Evolutionary conservation across 2,888 invertebrate genomes (phyloP).

Genomic region (Platycnemis pennipes): DNA sequence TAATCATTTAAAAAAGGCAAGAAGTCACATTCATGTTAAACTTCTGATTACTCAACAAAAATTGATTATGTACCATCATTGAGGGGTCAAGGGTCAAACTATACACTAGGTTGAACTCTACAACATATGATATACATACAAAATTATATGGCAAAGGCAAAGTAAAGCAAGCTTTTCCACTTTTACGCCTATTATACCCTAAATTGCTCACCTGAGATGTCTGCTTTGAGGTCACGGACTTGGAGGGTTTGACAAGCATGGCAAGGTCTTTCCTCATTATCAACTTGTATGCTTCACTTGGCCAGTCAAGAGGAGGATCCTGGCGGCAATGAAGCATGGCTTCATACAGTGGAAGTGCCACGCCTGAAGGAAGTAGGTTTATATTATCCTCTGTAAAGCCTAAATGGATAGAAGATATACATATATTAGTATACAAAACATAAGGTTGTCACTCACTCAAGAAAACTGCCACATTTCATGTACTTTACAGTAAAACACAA

Average conservation of each 20-base stretch:
- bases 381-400: conserved; percentile 86
- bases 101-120: too few species aligned
- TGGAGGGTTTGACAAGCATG: conserved; percentile 74
- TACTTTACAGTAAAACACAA: too few species aligned
- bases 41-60: too few species aligned
- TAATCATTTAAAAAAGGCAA: too few species aligned
- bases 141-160: too few species aligned
- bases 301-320: conserved; percentile 88
- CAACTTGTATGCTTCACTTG: conserved; percentile 85
- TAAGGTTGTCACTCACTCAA: too few species aligned
- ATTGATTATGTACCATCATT: too few species aligned
- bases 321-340: conserved; percentile 86
- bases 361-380: conserved; percentile 86
- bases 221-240: conserved; percentile 24
- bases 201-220: conserved; percentile 18
- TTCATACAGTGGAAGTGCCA: conserved; percentile 86
- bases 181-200: background rate
- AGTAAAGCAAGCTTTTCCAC: background rate
- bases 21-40: too few species aligned
- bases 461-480: too few species aligned
- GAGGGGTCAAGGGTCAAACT: too few species aligned
- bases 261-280: conserved; percentile 88
- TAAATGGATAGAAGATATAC: conserved; percentile 74
- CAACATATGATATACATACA: too few species aligned
- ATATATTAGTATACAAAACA: background rate